Base-by-base conservation (phyloP, 64 coral and sea anemone species). In the Porites australiensis region DNA sequence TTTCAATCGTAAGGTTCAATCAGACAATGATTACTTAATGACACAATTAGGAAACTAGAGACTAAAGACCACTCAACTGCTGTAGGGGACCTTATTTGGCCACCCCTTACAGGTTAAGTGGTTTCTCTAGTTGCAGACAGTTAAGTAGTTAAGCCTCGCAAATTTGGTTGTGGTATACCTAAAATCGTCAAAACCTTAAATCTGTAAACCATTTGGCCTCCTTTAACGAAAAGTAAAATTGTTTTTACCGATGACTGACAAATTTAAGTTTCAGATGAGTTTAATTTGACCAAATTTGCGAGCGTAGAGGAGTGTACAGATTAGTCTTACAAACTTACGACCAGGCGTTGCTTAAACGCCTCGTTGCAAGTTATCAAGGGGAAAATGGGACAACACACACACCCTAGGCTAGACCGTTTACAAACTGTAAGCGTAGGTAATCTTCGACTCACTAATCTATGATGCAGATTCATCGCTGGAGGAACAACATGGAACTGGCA, bases 1-100 rank as follows among this genome's bases (percentile, higher is more conserved):
- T 77, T n/a, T 77, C 44, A 57, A n/a, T 51, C 48, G 74, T 53
- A 77, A 77, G 74, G 74, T 77, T 77, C 74, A 77, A 52, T 49
- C 74, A 77, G 74, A 50, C 19, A 20, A 37, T 37, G 46, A 49
- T 52, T 16, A 77, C 2, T 52, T n/a, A 19, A 43, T 37, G 27
- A 37, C 27, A 37, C 27, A 77, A 3, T 52, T 77, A 54, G 48
- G 47, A 53, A 54, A 51, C 74, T 52, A 52, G 74, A 77, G 49
- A 3, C 74, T 19, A 52, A 19, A 77, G 74, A 18, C 74, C 74
- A 77, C 53, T 77, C 4, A 77, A 77, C 50, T 8, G 9, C 8
- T 46, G 74, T 19, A 52, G 10, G 74, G 19, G 47, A 52, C 74
- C 74, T 52, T 14, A 52, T 53, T 77, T 77, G 47, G 74, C 48